phyloP scores from a whole-genome alignment of 2,888 invertebrate species.

The Sarcophaga rosellei region DNA sequence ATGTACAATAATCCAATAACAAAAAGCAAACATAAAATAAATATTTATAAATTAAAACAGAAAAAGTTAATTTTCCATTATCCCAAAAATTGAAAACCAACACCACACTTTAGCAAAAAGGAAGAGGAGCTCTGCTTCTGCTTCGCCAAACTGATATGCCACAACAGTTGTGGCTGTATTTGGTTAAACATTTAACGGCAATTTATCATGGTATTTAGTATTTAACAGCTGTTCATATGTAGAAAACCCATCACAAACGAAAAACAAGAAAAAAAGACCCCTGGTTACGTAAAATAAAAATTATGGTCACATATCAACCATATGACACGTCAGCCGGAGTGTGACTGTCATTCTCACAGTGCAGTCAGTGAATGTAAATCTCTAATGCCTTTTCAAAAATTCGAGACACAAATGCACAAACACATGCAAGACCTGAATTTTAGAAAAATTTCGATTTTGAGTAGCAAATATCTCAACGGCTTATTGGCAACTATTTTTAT shows the following conservation, averaged over 20 bases:
- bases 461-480: background rate
- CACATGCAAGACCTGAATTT: background rate
- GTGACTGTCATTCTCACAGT: background rate
- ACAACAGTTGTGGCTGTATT: slow-evolving; percentile 9
- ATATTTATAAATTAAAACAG: too few relatives aligned
- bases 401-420: background rate
- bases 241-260: slow-evolving; percentile 36
- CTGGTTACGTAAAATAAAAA: slow-evolving; percentile 22
- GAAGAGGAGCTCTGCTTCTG: background rate
- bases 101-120: background rate
- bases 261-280: slow-evolving; percentile 15
- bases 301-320: background rate
- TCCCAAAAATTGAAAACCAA: too few relatives aligned
- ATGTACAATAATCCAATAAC: too few relatives aligned
- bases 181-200: slow-evolving; percentile 54
- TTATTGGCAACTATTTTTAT: slow-evolving; percentile 59
- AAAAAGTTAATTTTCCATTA: too few relatives aligned
- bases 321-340: too few relatives aligned
- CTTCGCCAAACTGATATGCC: background rate
- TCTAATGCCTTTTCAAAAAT: background rate
- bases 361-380: background rate
- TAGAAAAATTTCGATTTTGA: background rate
- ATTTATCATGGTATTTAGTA: slow-evolving; percentile 67
- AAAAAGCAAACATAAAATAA: too few relatives aligned
- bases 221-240: slow-evolving; percentile 63